Evolutionary conservation across 2,888 invertebrate species (phyloP).

Genomic region (Callyntrura guangdongensis): DNA sequence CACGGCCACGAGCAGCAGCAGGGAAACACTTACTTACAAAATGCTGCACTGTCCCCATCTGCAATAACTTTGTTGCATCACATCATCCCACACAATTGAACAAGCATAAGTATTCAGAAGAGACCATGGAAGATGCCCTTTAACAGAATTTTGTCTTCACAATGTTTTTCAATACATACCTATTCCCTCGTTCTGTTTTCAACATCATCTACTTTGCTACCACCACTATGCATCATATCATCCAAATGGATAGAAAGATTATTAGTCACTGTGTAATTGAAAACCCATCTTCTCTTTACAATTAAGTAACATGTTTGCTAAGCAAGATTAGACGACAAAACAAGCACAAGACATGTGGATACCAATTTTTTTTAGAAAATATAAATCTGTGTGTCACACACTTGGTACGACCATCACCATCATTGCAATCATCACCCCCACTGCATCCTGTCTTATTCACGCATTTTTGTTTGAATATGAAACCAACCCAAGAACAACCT

Average conservation of each 20-base stretch:
- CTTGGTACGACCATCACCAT: neutral
- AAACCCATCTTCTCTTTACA: neutral
- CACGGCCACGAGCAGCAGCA: neutral
- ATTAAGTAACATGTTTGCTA: too few relatives aligned
- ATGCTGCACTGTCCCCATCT: slow-evolving; percentile 49
- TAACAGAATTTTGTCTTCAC: neutral
- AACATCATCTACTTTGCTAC: neutral
- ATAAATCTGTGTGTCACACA: neutral
- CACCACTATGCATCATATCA: too few relatives aligned
- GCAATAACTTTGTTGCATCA: slow-evolving; percentile 15
- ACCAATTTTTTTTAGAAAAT: neutral
- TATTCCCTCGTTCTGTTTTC: neutral
- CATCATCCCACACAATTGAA: slow-evolving; percentile 2
- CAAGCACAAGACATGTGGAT: slow-evolving; percentile 1
- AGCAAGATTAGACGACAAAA: too few relatives aligned
- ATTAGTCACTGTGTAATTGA: neutral
- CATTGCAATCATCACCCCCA: neutral
- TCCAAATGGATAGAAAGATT: too few relatives aligned
- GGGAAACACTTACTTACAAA: neutral
- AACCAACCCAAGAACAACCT: neutral
- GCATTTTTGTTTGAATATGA: neutral
- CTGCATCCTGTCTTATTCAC: neutral
- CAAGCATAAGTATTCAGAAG: neutral
- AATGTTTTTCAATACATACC: neutral
- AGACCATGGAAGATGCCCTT: neutral